These are phyloP conservation scores for Gouania willdenowi DNA, from an alignment of 2,797 vertebrate species.

Conservation along the genomic window DNA sequence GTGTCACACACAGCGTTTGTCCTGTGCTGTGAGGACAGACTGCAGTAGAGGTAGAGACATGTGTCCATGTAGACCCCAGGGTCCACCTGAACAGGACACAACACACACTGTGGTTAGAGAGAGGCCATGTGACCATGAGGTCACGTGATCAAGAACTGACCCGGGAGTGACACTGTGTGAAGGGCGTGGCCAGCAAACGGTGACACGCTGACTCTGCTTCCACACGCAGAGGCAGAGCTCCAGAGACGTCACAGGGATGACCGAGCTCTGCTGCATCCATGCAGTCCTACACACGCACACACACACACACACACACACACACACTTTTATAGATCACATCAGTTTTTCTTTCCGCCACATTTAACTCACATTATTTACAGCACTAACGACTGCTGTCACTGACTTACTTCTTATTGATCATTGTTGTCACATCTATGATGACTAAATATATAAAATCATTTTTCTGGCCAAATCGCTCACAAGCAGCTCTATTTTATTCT, in stretches of 20 bases:
- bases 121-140: no score
- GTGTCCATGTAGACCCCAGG: constrained; percentile 77
- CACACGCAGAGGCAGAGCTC: constrained; percentile 9
- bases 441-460: no score
- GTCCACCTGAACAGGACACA: constrained; percentile 71
- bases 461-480: no score
- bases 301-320: background rate
- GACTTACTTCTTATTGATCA: no score
- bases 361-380: no score
- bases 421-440: no score
- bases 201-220: constrained; percentile 74
- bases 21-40: constrained; percentile 14
- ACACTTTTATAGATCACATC: no score
- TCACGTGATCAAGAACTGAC: constrained; percentile 74
- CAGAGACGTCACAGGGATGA: constrained; percentile 66
- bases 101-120: background rate
- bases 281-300: constrained; percentile 58
- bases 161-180: constrained; percentile 78
- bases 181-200: constrained; percentile 73
- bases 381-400: no score
- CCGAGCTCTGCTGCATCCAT: constrained; percentile 74
- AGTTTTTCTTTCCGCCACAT: no score
- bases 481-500: no score
- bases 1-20: constrained; percentile 75
- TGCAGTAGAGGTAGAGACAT: constrained; percentile 81